Evolutionary conservation across 2,113 vertebrate genomes (phyloP).

Genomic region (Gymnogyps californianus): DNA sequence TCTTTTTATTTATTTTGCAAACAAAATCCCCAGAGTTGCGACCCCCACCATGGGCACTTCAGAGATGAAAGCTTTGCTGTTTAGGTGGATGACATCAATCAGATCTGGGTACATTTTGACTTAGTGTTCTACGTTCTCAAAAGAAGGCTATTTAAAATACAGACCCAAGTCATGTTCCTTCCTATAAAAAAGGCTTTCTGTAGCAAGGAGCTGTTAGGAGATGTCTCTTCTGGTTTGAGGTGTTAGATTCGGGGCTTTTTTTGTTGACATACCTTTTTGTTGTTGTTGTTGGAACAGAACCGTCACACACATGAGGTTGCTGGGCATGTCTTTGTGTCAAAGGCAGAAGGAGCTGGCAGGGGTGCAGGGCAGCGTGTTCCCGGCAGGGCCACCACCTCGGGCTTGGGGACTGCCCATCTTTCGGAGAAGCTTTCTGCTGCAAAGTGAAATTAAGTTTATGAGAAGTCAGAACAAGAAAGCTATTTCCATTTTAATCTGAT

Average conservation of each 20-base stretch:
- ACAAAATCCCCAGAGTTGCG: not conserved
- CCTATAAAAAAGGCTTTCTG: not conserved
- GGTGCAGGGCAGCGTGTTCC: not conserved
- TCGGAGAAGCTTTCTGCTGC: not conserved
- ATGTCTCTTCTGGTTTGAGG: not conserved
- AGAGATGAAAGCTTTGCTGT: not conserved
- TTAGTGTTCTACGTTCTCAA: not conserved
- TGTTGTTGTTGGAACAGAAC: not conserved
- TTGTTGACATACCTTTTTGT: not conserved
- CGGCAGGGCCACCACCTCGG: not conserved
- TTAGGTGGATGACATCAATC: not conserved
- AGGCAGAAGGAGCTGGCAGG: not conserved
- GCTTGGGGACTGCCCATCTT: not conserved
- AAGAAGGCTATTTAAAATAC: not conserved
- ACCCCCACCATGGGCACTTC: not conserved
- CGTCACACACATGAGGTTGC: fast-evolving
- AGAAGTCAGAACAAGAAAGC: not conserved
- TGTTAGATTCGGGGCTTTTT: not conserved
- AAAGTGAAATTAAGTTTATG: not conserved
- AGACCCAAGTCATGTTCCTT: not conserved
- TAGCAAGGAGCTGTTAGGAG: not conserved
- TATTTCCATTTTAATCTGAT: not conserved
- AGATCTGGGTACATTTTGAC: not conserved
- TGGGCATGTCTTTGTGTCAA: not conserved
- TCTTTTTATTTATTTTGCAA: not conserved